Evolutionary conservation across 2,113 vertebrate genomes (phyloP), one percentile per base, ranked within the genome.

Genomic region (Siphamia tubifer): DNA sequence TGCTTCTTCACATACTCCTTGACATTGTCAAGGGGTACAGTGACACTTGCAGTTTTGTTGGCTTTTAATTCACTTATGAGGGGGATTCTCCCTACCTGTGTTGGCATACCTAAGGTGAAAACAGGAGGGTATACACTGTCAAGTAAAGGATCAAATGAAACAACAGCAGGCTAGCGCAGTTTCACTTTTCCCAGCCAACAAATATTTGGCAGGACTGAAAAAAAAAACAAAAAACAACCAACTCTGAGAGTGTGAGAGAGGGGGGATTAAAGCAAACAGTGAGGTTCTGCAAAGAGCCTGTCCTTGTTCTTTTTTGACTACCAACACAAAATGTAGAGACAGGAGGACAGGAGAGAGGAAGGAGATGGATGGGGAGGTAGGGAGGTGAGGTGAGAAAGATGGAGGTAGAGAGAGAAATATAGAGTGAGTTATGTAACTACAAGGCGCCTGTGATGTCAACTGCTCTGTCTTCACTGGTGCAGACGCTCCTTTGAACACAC

Each of bases 381-480:
- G 17, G 57, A 61, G 55, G 55, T 36, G 61, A 75, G 54, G 77
- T 73, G 70, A 34, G 65, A 68, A 45, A 66, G 32, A 58, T 16
- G 32, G 40, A 74, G 49, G 39, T 53, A 70, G 62, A 63, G 61
- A 52, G 31, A 45, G 51, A 78, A 61, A 70, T 51, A 79, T 28
- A 48, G 68, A 72, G 60, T 2, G 51, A 54, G 67, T 87, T 87
- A 86, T 70, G 84, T 79, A 86, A 87, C 64, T 43, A 51, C 64
- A 39, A 66, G 82, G 55, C 23, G 47, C 11, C 72, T 82, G 66
- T 82, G 84, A 83, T 83, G 75, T 81, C 69, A 74, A 27, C 40
- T 9, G 81, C 81, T 84, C 60, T 2, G 63, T 79, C 74, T 84
- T 78, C 66, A 68, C 13, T 40, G 65, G 64, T 62, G 67, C 64